A percentile compares a stretch with the other conserved stretches of the same genome.
These are phyloP conservation scores for Eristalinus sepulchralis DNA, from an alignment of 2,888 invertebrate genomes.

Conservation along the genomic window DNA sequence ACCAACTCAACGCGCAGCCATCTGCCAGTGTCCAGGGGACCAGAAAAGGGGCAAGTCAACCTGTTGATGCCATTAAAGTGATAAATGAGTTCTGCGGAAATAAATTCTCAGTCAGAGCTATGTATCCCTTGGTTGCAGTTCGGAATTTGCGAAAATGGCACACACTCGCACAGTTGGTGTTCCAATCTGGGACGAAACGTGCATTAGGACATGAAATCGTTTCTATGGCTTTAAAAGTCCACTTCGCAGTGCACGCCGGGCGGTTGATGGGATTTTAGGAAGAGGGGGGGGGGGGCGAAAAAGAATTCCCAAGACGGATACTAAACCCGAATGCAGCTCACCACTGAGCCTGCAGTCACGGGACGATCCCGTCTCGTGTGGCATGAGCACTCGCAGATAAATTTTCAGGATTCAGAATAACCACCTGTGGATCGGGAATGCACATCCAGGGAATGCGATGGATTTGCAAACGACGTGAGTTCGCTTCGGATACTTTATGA, in stretches of 20 bases:
- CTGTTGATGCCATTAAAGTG: conserved; percentile 68
- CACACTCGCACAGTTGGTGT: conserved; percentile 9
- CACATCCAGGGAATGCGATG: neutral
- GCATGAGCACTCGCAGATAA: conserved; percentile 41
- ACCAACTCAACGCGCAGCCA: conserved; percentile 21
- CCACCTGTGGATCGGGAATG: conserved; percentile 50
- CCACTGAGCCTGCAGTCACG: neutral
- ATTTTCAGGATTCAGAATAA: conserved; percentile 35
- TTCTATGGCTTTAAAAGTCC: conserved; percentile 13
- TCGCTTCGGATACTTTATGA: conserved; percentile 33
- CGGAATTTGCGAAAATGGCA: neutral
- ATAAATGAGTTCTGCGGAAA: conserved; percentile 60
- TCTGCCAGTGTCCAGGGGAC: conserved; percentile 30
- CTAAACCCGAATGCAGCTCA: conserved; percentile 15
- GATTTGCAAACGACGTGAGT: conserved; percentile 29
- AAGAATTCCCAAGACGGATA: neutral
- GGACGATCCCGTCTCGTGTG: neutral
- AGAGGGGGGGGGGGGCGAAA: neutral
- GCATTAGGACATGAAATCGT: conserved; percentile 45
- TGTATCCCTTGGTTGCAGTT: neutral
- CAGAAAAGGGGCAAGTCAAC: conserved; percentile 43
- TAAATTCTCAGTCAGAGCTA: conserved; percentile 33
- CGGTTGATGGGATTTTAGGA: neutral
- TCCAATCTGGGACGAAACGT: conserved; percentile 10
- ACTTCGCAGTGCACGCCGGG: neutral